A percentile compares a stretch with the other conserved stretches of the same genome.
phyloP scores from a whole-genome alignment of 2,797 vertebrate species.

The Anomalospiza imberbis region DNA sequence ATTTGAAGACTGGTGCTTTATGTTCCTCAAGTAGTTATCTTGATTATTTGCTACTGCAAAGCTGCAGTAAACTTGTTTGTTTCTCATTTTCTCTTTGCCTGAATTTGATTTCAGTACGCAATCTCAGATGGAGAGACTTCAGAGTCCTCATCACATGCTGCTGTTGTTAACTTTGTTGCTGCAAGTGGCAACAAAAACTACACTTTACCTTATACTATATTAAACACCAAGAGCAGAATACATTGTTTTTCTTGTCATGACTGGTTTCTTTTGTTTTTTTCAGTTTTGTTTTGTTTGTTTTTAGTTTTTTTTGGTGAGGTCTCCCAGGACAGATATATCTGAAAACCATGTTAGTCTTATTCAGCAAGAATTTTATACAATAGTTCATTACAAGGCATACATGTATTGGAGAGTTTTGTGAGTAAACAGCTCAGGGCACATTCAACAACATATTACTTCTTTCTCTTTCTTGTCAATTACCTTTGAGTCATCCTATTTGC shows the following conservation, averaged over 20 bases:
- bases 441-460: slow-evolving; percentile 14
- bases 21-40: background rate
- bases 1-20: slow-evolving; percentile 9
- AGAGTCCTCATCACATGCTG: background rate
- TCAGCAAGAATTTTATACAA: slow-evolving; percentile 9
- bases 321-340: background rate
- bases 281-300: background rate
- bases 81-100: background rate
- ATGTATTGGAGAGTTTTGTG: slow-evolving; percentile 6
- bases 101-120: slow-evolving; percentile 42
- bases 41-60: slow-evolving; percentile 15
- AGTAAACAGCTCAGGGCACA: slow-evolving; percentile 24
- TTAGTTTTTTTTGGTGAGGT: background rate
- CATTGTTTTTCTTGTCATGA: background rate
- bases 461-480: slow-evolving; percentile 59
- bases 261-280: background rate
- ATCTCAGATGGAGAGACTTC: slow-evolving; percentile 14
- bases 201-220: background rate
- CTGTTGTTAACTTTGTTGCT: background rate
- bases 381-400: slow-evolving; percentile 17
- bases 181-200: background rate
- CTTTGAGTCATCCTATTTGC: slow-evolving; percentile 51
- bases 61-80: background rate
- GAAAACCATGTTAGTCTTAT: background rate
- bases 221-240: slow-evolving; percentile 9